Evolutionary conservation across 2,888 invertebrate genomes (phyloP).

Genomic region (Julus scanicus): DNA sequence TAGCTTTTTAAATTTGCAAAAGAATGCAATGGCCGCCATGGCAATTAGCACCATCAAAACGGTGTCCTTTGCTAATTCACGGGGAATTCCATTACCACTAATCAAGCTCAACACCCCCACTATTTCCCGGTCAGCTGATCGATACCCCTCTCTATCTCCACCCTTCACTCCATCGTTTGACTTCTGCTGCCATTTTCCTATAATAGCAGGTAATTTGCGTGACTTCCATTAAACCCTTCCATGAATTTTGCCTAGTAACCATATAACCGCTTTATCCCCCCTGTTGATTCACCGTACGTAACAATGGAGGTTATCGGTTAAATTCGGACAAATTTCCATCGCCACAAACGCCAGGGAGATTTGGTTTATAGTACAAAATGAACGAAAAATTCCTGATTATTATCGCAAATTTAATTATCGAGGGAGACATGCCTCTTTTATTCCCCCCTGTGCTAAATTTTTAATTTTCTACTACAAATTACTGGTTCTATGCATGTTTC

Average conservation of each 20-base stretch:
- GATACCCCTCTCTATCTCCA: neutral
- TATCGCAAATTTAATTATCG: constrained; percentile 5
- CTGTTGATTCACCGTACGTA: neutral
- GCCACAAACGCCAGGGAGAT: neutral
- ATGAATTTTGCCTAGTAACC: neutral
- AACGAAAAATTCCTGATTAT: neutral
- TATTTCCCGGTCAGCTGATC: neutral
- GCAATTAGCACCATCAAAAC: neutral
- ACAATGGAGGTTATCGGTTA: neutral
- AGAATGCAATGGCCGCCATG: neutral
- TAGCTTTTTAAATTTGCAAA: neutral
- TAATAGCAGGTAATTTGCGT: constrained; percentile 4
- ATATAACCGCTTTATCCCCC: constrained; percentile 25
- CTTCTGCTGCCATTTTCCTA: neutral
- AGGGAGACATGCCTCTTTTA: neutral
- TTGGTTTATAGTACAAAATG: neutral
- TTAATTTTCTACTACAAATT: neutral
- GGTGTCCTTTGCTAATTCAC: neutral
- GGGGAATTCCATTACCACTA: constrained; percentile 24
- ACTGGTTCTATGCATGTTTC: neutral
- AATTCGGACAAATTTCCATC: neutral
- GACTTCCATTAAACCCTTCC: constrained; percentile 5
- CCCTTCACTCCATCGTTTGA: neutral
- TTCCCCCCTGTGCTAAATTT: constrained; percentile 4
- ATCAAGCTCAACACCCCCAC: neutral